Base-by-base conservation (phyloP, 2,888 invertebrate species). In the Macrostomum cliftonense region DNA sequence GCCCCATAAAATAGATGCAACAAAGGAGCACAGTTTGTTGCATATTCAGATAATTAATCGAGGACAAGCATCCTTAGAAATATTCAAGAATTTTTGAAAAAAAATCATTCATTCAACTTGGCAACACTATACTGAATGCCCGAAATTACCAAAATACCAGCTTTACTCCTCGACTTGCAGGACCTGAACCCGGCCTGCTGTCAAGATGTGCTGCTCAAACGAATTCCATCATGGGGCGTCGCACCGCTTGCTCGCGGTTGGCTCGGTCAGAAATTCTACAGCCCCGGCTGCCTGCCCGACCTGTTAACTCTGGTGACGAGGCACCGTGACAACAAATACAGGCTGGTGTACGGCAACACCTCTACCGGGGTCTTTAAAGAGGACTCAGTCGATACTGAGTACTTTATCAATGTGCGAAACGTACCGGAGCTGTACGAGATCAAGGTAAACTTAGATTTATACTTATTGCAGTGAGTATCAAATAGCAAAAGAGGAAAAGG, bases 391-490 rank as follows among this genome's bases (percentile, higher is more conserved):
- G 57, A 58, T 28, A 63, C 1, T 71, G 72, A 74, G 53, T 63
- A 76, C 5, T 76, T 79, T 47, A 77, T 83, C 45, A 80, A 82
- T 57, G 70, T 82, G 0, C 76, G 75, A 43, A 68, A 68, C 1
- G 69, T 82, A 7, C 60, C 67, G 11, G 78, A 79, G 50, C 62
- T 83, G 2, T 75, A 74, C 47, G 59, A 58, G n/a, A 42, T 49
- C 2, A 45, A 42, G 1, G 28, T 55, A 2, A 40, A 9, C 19
- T 13, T 13, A n/a, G 39, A 13, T 13, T 13, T 38, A n/a, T n/a
- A n/a, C n/a, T n/a, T n/a, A n/a, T n/a, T n/a, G n/a, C n/a, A n/a
- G n/a, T n/a, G n/a, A n/a, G n/a, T n/a, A n/a, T n/a, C n/a, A n/a
- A n/a, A n/a, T n/a, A n/a, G n/a, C n/a, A n/a, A n/a, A n/a, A n/a